Evolutionary conservation across 2,113 vertebrate species (phyloP).

Genomic region (Larimichthys crocea): DNA sequence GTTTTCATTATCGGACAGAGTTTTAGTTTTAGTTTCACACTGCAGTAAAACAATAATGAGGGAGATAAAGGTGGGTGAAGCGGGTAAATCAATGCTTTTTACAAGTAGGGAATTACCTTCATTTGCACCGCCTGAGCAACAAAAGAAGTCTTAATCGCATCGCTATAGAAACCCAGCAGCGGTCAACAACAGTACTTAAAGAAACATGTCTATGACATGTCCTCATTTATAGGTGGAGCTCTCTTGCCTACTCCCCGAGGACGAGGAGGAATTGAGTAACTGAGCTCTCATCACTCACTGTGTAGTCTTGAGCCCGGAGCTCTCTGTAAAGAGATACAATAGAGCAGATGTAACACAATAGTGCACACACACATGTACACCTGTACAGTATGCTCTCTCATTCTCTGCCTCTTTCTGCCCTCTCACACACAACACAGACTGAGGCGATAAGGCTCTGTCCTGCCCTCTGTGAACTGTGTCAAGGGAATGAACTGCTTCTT

Average conservation of each 20-base stretch:
- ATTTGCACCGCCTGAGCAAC: neutral
- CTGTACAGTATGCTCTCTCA: slow-evolving; percentile 57
- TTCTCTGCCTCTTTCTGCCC: slow-evolving; percentile 48
- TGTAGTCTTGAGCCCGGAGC: slow-evolving; percentile 40
- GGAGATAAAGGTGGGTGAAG: slow-evolving; percentile 28
- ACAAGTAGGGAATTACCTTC: slow-evolving; percentile 33
- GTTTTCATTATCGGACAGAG: slow-evolving; percentile 51
- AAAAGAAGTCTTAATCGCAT: slow-evolving; percentile 3
- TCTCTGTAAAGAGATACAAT: slow-evolving; percentile 56
- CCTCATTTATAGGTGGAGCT: slow-evolving; percentile 50
- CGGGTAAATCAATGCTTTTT: slow-evolving; percentile 44
- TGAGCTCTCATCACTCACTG: slow-evolving; percentile 48
- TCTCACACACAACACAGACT: slow-evolving; percentile 39
- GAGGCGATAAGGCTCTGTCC: neutral
- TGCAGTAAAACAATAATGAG: slow-evolving; percentile 61
- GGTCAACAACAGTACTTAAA: neutral
- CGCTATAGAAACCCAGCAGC: neutral
- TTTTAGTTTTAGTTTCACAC: slow-evolving; percentile 42
- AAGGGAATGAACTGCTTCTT: neutral
- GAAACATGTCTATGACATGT: neutral
- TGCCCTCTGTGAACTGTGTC: slow-evolving; percentile 20
- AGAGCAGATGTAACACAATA: slow-evolving; percentile 67
- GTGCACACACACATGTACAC: slow-evolving; percentile 66
- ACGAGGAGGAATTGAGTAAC: slow-evolving; percentile 37
- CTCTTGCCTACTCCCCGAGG: slow-evolving; percentile 30